Percentiles rank a stretch among this genome's conserved stretches.
Evolutionary conservation across 2,797 vertebrate species (phyloP).

Genomic region (Sparus aurata): DNA sequence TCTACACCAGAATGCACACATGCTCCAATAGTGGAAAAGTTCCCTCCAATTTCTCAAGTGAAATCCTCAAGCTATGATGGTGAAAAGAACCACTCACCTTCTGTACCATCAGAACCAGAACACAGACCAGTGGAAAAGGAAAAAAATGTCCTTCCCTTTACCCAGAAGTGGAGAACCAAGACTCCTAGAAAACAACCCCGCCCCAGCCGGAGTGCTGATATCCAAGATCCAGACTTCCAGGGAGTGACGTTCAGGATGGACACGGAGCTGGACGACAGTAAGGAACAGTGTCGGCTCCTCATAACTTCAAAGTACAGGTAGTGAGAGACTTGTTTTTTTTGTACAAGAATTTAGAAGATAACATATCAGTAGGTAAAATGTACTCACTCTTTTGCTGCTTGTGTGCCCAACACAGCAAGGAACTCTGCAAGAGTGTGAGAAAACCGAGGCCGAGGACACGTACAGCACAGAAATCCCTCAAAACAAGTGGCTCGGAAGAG

Average conservation of each 20-base stretch:
- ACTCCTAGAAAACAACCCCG: slow-evolving; percentile 86
- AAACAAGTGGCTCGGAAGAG: slow-evolving; percentile 85
- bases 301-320: slow-evolving; percentile 89
- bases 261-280: slow-evolving; percentile 72
- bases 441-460: slow-evolving; percentile 67
- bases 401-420: slow-evolving; percentile 63
- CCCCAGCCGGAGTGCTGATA: slow-evolving; percentile 85
- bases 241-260: slow-evolving; percentile 90
- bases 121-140: slow-evolving; percentile 2
- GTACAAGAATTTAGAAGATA: neutral
- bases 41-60: neutral
- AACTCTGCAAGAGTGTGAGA: slow-evolving; percentile 64
- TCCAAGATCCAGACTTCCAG: slow-evolving; percentile 85
- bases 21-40: neutral
- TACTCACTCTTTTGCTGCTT: neutral
- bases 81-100: neutral
- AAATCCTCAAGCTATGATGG: neutral
- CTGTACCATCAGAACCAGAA: slow-evolving; percentile 33
- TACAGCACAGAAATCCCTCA: slow-evolving; percentile 63
- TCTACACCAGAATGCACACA: neutral
- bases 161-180: slow-evolving; percentile 59
- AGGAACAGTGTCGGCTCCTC: slow-evolving; percentile 83
- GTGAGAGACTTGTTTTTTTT: neutral
- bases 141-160: neutral
- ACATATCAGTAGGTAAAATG: neutral